phyloP scores from a whole-genome alignment of 2,888 invertebrate species.

The Leptopilina drosophilae region DNA sequence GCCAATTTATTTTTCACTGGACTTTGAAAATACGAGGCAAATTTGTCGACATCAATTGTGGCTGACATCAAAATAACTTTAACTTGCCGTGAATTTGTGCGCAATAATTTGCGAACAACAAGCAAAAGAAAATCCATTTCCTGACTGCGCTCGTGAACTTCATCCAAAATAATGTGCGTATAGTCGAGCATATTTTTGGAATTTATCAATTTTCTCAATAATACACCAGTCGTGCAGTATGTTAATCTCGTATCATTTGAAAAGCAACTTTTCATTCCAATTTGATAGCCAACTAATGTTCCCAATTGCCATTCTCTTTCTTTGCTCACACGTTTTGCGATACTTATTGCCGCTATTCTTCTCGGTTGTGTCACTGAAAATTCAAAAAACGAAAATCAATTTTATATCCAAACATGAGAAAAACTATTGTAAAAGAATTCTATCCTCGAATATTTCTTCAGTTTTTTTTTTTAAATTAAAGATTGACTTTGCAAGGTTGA shows the following conservation, averaged over 20 bases:
- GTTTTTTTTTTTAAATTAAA: too few relatives aligned
- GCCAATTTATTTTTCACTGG: slow-evolving; percentile 71
- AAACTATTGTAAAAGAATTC: too few relatives aligned
- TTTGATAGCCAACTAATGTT: slow-evolving; percentile 92
- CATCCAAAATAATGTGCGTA: slow-evolving; percentile 94
- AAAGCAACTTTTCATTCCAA: slow-evolving; percentile 83
- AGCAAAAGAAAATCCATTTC: slow-evolving; percentile 94
- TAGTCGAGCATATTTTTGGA: slow-evolving; percentile 86
- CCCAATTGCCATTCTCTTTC: slow-evolving; percentile 92
- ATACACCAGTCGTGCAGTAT: slow-evolving; percentile 93
- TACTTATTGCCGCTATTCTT: slow-evolving; percentile 94
- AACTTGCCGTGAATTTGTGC: slow-evolving; percentile 82
- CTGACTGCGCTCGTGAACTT: slow-evolving; percentile 95
- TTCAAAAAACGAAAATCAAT: background rate
- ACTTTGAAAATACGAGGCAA: slow-evolving; percentile 84
- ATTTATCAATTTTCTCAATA: slow-evolving; percentile 87
- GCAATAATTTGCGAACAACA: slow-evolving; percentile 87
- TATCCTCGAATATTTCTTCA: too few relatives aligned
- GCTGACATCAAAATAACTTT: slow-evolving; percentile 96
- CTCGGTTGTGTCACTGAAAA: slow-evolving; percentile 91
- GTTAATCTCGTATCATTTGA: slow-evolving; percentile 85
- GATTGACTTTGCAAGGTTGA: too few relatives aligned
- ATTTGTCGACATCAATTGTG: slow-evolving; percentile 87
- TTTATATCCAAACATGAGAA: too few relatives aligned
- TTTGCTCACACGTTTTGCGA: slow-evolving; percentile 89